phyloP scores from a whole-genome alignment of 92 coral and sea anemone genomes.

The Nematostella vectensis region DNA sequence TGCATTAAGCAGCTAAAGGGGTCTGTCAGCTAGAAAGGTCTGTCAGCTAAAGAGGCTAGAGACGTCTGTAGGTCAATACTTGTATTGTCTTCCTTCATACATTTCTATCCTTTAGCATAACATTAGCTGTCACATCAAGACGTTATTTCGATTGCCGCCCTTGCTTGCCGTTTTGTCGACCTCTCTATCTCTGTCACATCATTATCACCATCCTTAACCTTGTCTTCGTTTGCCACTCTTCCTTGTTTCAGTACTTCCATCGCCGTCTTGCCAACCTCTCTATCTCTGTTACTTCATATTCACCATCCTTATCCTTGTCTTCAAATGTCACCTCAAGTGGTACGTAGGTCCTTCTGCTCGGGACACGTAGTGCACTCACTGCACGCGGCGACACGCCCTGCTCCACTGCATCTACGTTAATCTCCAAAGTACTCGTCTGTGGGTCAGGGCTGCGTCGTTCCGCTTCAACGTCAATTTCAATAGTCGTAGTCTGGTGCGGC shows the following conservation, averaged over 20 bases:
- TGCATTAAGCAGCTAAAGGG: too few relatives aligned
- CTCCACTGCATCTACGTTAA: conserved; percentile 37
- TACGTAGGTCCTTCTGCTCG: conserved; percentile 32
- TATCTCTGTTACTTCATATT: conserved; percentile 59
- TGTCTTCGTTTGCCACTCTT: too few relatives aligned
- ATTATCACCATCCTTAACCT: conserved; percentile 50
- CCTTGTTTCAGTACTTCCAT: conserved; percentile 83
- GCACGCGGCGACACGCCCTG: conserved; percentile 32
- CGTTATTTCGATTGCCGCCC: too few relatives aligned
- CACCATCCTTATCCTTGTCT: conserved; percentile 52
- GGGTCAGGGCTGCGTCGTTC: conserved; percentile 5
- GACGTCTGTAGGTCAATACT: too few relatives aligned
- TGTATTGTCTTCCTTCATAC: too few relatives aligned
- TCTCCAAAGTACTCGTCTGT: conserved; percentile 41
- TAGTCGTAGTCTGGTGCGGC: neutral
- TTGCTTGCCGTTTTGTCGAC: conserved; percentile 41
- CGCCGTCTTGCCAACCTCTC: conserved; percentile 48
- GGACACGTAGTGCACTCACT: conserved; percentile 39
- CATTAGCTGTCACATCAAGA: too few relatives aligned
- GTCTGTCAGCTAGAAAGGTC: too few relatives aligned
- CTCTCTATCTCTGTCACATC: conserved; percentile 65
- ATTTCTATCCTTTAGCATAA: too few relatives aligned
- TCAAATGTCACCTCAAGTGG: conserved; percentile 74
- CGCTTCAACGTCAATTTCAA: neutral
- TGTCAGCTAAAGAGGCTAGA: too few relatives aligned